A percentile compares a stretch with the other conserved stretches of the same genome.
Conservation (phyloP, 2,888 invertebrate species). For the Parnassius mnemosyne region DNA sequence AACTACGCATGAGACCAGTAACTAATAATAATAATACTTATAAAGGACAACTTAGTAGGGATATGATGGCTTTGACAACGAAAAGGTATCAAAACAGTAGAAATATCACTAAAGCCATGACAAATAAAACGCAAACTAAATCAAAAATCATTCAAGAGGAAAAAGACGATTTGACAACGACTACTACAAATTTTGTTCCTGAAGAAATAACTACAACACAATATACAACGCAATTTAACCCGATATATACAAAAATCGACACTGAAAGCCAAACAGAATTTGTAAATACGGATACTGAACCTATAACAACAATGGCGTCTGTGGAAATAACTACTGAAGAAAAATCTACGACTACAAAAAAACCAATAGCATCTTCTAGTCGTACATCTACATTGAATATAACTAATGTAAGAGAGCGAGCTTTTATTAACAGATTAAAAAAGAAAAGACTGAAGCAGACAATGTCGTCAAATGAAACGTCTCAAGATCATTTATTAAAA, state of each 20-base stretch:
- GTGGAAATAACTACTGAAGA: constrained; percentile 34
- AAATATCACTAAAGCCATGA: constrained; percentile 51
- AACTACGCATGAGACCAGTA: constrained; percentile 57
- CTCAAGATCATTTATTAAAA: constrained; percentile 54
- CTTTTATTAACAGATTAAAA: constrained; percentile 59
- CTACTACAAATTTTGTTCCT: constrained; percentile 6
- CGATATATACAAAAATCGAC: constrained; percentile 21
- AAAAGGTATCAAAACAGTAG: constrained; percentile 55
- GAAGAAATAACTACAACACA: constrained; percentile 16
- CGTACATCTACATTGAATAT: constrained; percentile 45
- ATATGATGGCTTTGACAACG: constrained; percentile 56
- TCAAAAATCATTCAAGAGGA: constrained; percentile 35
- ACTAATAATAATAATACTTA: constrained; percentile 52
- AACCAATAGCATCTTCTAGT: constrained; percentile 37
- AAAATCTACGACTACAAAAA: constrained; percentile 38
- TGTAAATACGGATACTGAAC: constrained; percentile 28
- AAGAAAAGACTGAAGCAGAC: constrained; percentile 64
- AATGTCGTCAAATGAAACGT: constrained; percentile 57
- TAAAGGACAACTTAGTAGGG: constrained; percentile 61
- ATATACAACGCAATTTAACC: constrained; percentile 1
- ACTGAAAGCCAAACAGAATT: constrained; percentile 31
- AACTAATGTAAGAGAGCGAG: constrained; percentile 54
- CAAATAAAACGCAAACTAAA: constrained; percentile 39
- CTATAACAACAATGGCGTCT: constrained; percentile 36
- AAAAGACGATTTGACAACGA: constrained; percentile 27